phyloP scores from a whole-genome alignment of 2,888 invertebrate genomes.

The Cosmia trapezina region DNA sequence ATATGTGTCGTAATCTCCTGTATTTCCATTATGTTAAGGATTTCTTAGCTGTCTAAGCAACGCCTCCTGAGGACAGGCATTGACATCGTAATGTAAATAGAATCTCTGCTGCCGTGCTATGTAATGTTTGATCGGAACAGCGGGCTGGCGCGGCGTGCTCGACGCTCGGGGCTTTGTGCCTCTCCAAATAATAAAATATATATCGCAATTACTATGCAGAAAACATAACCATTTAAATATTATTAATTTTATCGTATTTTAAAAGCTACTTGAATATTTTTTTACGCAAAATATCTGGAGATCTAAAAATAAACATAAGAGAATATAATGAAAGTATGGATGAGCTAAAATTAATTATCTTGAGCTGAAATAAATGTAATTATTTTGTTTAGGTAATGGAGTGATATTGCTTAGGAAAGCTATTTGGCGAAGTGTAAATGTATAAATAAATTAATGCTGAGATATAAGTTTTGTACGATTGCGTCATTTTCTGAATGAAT shows the following conservation, averaged over 20 bases:
- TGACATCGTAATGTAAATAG: slow-evolving; percentile 38
- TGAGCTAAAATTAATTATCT: slow-evolving; percentile 75
- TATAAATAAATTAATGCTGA: slow-evolving; percentile 87
- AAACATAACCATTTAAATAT: slow-evolving; percentile 55
- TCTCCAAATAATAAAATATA: slow-evolving; percentile 45
- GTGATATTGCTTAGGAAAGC: slow-evolving; percentile 83
- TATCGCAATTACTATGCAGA: slow-evolving; percentile 47
- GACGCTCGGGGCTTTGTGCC: slow-evolving; percentile 23
- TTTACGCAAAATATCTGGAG: slow-evolving; percentile 70
- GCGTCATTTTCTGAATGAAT: slow-evolving; percentile 77
- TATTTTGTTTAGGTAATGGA: slow-evolving; percentile 81
- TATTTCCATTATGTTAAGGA: slow-evolving; percentile 8
- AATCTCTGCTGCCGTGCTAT: slow-evolving; percentile 29
- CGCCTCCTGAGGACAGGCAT: slow-evolving; percentile 1
- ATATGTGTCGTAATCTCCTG: slow-evolving; percentile 4
- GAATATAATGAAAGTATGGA: slow-evolving; percentile 72
- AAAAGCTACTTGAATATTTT: slow-evolving; percentile 65
- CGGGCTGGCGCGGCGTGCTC: slow-evolving; percentile 13
- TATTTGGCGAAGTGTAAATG: slow-evolving; percentile 86
- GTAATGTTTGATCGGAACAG: slow-evolving; percentile 11
- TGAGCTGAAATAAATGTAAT: slow-evolving; percentile 80
- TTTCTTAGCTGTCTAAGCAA: slow-evolving; percentile 3
- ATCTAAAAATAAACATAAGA: slow-evolving; percentile 74
- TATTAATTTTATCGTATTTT: slow-evolving; percentile 58
- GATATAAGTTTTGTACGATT: slow-evolving; percentile 76